These are phyloP conservation scores for Catajapyx aquilonaris DNA, from an alignment of 1,140 invertebrate genomes.

Conservation along the genomic window DNA sequence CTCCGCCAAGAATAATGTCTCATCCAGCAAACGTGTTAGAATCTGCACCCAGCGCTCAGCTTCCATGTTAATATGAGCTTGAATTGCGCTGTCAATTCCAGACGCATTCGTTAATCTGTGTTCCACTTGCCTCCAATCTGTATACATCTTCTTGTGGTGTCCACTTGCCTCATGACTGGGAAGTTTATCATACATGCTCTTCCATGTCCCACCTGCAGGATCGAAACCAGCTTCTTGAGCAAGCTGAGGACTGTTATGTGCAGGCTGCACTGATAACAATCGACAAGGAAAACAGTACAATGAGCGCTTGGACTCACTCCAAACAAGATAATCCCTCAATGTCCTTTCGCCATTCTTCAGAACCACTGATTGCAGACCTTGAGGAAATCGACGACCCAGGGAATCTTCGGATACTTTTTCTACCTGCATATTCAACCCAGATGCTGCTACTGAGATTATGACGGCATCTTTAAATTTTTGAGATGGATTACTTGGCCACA, in stretches of 20 bases:
- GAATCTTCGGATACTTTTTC: no score
- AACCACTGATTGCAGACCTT: no score
- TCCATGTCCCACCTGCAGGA: no score
- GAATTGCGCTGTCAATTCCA: constrained; percentile 1
- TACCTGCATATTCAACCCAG: no score
- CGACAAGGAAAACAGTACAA: background rate
- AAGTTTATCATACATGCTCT: constrained; percentile 1
- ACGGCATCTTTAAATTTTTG: no score
- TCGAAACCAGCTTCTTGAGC: background rate
- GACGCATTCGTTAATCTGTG: background rate
- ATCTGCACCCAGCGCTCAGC: background rate
- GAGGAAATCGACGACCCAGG: no score
- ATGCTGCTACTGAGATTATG: no score
- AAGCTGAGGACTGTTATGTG: background rate
- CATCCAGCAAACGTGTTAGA: constrained; percentile 2
- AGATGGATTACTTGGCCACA: no score
- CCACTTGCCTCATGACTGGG: background rate
- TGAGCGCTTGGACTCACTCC: background rate
- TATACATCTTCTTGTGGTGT: background rate
- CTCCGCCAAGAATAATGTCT: background rate
- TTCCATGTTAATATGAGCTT: background rate
- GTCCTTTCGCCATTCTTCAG: background rate
- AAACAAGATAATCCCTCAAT: background rate
- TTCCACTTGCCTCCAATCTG: background rate
- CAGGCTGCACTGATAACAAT: background rate